phyloP scores from a whole-genome alignment of 2,888 invertebrate genomes.

The Arrhopalites spinosus region DNA sequence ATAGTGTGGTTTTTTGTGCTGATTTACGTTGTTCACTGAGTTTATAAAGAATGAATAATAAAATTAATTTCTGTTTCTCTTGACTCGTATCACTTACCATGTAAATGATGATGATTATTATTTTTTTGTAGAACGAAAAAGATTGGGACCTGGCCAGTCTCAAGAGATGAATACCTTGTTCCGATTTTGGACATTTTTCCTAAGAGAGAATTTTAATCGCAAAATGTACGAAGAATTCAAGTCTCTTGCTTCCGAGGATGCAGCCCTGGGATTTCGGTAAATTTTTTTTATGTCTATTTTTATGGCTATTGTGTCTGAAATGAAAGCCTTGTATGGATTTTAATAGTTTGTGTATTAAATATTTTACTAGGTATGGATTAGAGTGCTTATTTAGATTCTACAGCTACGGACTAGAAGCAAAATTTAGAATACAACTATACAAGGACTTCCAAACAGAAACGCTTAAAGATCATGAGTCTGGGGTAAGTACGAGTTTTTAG shows the following conservation, averaged over 20 bases:
- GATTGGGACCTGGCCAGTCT: slow-evolving; percentile 90
- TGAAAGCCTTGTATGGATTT: not conserved
- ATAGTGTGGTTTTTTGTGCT: slow-evolving; percentile 42
- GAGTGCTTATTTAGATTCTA: slow-evolving; percentile 89
- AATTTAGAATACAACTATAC: slow-evolving; percentile 93
- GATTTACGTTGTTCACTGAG: slow-evolving; percentile 41
- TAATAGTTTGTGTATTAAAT: not conserved
- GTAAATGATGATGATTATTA: too few relatives aligned
- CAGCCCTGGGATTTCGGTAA: slow-evolving; percentile 84
- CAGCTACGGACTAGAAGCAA: slow-evolving; percentile 95
- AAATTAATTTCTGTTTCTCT: too few relatives aligned
- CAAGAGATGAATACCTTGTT: slow-evolving; percentile 99
- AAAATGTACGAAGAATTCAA: slow-evolving; percentile 98
- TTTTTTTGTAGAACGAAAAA: slow-evolving; percentile 76
- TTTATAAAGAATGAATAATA: too few relatives aligned
- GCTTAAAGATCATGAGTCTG: slow-evolving; percentile 83
- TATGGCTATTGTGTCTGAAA: not conserved
- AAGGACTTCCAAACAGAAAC: slow-evolving; percentile 95
- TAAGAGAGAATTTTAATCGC: slow-evolving; percentile 95
- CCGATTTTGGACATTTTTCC: slow-evolving; percentile 99
- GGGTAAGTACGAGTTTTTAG: too few relatives aligned
- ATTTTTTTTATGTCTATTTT: slow-evolving; percentile 56
- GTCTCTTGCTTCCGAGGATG: slow-evolving; percentile 90
- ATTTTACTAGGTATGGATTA: slow-evolving; percentile 63
- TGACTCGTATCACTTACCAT: too few relatives aligned